Conservation (phyloP, 2,888 invertebrate species). For the Meloe dianella region DNA sequence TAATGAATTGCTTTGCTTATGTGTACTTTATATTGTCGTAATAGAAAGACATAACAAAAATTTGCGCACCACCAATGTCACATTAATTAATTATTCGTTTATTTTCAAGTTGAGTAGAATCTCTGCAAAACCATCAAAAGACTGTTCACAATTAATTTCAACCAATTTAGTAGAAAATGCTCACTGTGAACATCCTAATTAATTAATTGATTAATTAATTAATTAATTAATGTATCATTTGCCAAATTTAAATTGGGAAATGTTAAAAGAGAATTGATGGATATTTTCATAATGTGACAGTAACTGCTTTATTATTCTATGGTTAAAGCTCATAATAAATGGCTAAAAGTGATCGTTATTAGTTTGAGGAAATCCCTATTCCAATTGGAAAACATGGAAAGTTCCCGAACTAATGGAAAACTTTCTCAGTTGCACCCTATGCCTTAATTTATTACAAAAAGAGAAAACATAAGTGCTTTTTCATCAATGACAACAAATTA, state of each 20-base stretch:
- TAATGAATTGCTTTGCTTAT: neutral
- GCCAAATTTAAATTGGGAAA: neutral
- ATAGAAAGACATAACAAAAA: neutral
- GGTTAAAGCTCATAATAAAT: neutral
- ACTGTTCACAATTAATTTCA: neutral
- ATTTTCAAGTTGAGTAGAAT: neutral
- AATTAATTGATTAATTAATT: no score
- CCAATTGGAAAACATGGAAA: neutral
- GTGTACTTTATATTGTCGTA: neutral
- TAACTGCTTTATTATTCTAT: neutral
- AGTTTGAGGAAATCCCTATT: neutral
- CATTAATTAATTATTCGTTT: conserved; percentile 12
- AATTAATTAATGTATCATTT: neutral
- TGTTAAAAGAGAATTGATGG: no score
- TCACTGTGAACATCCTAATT: no score
- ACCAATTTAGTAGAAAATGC: neutral
- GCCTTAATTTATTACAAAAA: no score
- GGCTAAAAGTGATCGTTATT: neutral
- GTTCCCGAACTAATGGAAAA: neutral
- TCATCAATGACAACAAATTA: no score
- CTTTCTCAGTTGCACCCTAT: no score
- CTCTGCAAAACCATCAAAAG: no score
- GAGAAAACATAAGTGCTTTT: no score
- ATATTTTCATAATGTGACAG: neutral
- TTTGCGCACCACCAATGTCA: neutral